Base-by-base conservation (phyloP, 2,797 vertebrate species). In the Enoplosus armatus region DNA sequence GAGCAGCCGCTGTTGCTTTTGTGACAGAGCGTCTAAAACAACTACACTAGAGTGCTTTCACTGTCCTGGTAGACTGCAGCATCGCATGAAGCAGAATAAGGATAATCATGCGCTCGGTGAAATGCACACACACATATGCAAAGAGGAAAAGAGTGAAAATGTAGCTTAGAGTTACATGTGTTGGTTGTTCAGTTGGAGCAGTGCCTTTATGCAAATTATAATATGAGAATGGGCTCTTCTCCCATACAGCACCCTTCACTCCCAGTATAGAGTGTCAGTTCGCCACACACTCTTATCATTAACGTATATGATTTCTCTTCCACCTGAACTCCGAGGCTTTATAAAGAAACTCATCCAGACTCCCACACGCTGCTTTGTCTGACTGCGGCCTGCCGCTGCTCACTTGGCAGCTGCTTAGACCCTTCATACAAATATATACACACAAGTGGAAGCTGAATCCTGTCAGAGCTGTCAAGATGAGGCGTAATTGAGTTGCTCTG, bases 391-490 rank as follows among this genome's bases (percentile, higher is more conserved):
- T 66, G 58, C 41, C 20, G 50, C 66, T 76, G 78, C 79, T 88
- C 81, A 37, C 67, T 82, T 85, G 87, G 85, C 86, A 85, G 84
- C 77, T 27, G 62, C 22, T 50, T 7, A 55, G 66, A 47, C 68
- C 76, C 48, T 45, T 74, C 72, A 71, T 69, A 72, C 68, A 83
- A 68, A 78, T 3, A n/a, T 3, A n/a, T 37, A 74, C 77, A 85
- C 80, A 72, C 41, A 72, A 85, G 80, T 76, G 75, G 90, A 77
- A 90, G 90, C 83, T 33, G 80, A 68, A 70, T 53, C 59, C 84
- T 85, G 89, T 92, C 88, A 86, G 86, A 79, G 72, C 84, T 87
- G 90, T 93, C 84, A 83, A 37, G 65, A 61, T 62, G 80, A 88
- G 70, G 75, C 74, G 53, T 87, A 79, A 87, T 79, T 82, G 82